A percentile compares a stretch with the other conserved stretches of the same genome.
Evolutionary conservation across 1,140 invertebrate genomes (phyloP).

Genomic region (Pollicipes pollicipes): DNA sequence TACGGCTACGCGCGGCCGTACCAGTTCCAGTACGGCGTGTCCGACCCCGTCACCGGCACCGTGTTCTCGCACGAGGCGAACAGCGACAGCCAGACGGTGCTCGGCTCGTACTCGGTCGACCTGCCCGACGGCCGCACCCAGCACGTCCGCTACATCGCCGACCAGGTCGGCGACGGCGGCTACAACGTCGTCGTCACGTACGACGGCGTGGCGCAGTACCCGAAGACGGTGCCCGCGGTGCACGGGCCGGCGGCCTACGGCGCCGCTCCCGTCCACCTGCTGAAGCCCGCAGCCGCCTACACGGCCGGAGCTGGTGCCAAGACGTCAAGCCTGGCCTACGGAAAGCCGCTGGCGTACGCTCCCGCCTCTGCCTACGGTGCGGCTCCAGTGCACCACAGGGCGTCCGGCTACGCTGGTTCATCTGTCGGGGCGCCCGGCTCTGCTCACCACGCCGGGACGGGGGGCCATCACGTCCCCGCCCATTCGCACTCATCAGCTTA

Average conservation of each 20-base stretch:
- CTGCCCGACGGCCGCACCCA: slow-evolving; percentile 22
- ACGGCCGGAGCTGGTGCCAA: neutral
- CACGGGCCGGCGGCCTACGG: neutral
- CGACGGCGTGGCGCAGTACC: slow-evolving; percentile 39
- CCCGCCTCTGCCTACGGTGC: neutral
- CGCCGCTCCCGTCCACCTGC: neutral
- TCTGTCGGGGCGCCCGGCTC: neutral
- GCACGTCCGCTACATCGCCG: slow-evolving; percentile 42
- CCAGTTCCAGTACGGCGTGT: slow-evolving; percentile 24
- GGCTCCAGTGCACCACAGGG: neutral
- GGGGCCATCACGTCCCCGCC: neutral
- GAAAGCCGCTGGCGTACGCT: no score
- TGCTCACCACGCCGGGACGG: no score
- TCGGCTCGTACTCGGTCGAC: slow-evolving; percentile 21
- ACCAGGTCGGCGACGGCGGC: slow-evolving; percentile 59
- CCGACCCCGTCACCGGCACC: slow-evolving; percentile 23
- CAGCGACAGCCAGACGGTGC: slow-evolving; percentile 23
- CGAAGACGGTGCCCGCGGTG: neutral
- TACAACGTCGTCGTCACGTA: slow-evolving; percentile 43
- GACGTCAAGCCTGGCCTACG: neutral
- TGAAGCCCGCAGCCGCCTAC: neutral
- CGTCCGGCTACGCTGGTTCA: neutral
- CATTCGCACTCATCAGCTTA: neutral
- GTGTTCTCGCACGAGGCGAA: slow-evolving; percentile 23
- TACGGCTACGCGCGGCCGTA: slow-evolving; percentile 19